Conservation (phyloP, 2,888 invertebrate genomes). For the Noctua janthe region DNA sequence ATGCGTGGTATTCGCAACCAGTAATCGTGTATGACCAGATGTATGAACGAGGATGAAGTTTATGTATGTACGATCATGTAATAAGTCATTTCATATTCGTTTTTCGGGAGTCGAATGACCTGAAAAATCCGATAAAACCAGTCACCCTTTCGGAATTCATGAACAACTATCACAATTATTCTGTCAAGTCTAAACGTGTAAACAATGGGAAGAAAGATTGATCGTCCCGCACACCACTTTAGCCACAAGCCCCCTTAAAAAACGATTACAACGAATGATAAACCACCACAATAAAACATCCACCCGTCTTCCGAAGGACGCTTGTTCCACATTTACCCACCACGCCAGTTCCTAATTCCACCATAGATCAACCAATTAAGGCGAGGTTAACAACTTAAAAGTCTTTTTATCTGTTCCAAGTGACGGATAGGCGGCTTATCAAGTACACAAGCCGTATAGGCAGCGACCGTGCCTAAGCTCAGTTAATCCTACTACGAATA, state of each 20-base stretch:
- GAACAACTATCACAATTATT: not conserved
- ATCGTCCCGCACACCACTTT: slow-evolving; percentile 9
- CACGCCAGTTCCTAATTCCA: slow-evolving; percentile 18
- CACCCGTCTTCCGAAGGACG: not conserved
- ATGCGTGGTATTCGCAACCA: not conserved
- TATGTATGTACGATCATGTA: not conserved
- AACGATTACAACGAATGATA: slow-evolving; percentile 38
- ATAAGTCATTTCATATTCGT: not conserved
- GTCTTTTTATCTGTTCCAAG: slow-evolving; percentile 61
- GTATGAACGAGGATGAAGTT: not conserved
- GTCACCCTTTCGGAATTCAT: not conserved
- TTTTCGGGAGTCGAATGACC: not conserved
- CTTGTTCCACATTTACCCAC: slow-evolving; percentile 19
- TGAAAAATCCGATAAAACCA: not conserved
- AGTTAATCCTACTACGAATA: slow-evolving; percentile 65
- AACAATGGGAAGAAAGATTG: slow-evolving; percentile 24
- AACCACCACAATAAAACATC: slow-evolving; percentile 24
- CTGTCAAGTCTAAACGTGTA: not conserved
- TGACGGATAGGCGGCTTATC: slow-evolving; percentile 64
- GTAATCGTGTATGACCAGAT: not conserved
- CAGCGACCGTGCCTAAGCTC: slow-evolving; percentile 56
- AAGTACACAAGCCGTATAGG: slow-evolving; percentile 48
- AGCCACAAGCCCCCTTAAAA: not conserved
- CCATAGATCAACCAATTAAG: slow-evolving; percentile 65
- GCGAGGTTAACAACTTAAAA: slow-evolving; percentile 61